These are phyloP conservation scores for Ceratosolen fusciceps DNA, from an alignment of 1,140 invertebrate species.

Conservation along the genomic window DNA sequence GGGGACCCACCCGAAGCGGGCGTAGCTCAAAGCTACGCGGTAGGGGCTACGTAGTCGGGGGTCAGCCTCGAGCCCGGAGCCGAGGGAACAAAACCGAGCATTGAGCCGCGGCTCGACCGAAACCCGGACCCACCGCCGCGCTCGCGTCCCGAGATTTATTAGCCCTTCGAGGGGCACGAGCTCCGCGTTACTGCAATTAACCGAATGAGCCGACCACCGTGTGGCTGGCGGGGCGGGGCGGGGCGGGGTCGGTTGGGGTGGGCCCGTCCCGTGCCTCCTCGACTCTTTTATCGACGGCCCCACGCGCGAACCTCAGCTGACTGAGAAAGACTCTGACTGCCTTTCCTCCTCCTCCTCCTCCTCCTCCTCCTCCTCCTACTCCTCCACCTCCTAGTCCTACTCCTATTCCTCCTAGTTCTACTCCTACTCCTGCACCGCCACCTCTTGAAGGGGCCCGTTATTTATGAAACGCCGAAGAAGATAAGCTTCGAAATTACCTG, in stretches of 20 bases:
- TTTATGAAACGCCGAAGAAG: not conserved
- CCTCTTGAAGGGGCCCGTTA: no score
- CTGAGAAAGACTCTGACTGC: no score
- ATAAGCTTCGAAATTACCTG: no score
- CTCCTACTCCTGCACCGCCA: no score
- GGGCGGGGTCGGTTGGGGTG: no score
- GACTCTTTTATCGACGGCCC: not conserved
- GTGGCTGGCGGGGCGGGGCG: not conserved
- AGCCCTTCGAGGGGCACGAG: not conserved
- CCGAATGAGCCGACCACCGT: not conserved
- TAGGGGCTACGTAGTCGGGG: not conserved
- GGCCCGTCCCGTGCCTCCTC: no score
- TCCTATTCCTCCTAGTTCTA: not conserved
- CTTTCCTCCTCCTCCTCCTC: not conserved
- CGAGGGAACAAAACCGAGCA: not conserved
- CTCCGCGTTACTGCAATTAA: conserved; percentile 2
- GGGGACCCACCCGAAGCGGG: no score
- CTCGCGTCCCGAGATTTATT: conserved; percentile 1
- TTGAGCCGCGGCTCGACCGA: not conserved
- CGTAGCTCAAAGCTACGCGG: not conserved
- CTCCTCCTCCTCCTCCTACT: not conserved
- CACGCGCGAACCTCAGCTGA: not conserved
- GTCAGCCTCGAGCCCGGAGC: not conserved
- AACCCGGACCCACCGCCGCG: not conserved
- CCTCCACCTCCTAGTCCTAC: not conserved